phyloP scores from a whole-genome alignment of 2,113 vertebrate genomes.

The Microcebus jonahi region DNA sequence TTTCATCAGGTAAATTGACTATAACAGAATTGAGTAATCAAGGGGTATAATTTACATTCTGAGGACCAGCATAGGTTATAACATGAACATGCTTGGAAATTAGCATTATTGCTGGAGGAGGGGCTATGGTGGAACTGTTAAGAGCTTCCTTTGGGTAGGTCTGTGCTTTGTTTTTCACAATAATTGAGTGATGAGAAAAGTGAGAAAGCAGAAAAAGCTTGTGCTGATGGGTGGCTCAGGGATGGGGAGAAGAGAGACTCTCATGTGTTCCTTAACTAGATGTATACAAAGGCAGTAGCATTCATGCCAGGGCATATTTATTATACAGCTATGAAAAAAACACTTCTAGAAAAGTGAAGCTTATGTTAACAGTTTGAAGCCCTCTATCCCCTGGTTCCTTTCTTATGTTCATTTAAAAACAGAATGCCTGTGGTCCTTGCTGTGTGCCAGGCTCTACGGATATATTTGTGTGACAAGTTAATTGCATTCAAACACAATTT shows the following conservation, averaged over 20 bases:
- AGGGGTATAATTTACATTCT: not conserved
- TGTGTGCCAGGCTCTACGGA: not conserved
- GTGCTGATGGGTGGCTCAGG: not conserved
- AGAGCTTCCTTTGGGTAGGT: not conserved
- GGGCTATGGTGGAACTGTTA: not conserved
- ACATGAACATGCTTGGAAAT: not conserved
- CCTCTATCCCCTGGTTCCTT: not conserved
- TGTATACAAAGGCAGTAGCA: not conserved
- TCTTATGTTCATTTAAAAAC: constrained; percentile 38
- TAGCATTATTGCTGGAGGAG: not conserved
- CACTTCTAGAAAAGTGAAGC: not conserved
- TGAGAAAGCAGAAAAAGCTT: not conserved
- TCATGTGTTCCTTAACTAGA: not conserved
- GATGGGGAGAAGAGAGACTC: not conserved
- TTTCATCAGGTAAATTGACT: not conserved
- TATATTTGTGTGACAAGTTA: not conserved
- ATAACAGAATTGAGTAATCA: not conserved
- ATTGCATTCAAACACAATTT: not conserved
- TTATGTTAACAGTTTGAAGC: not conserved
- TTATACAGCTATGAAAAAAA: not conserved
- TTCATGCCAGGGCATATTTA: not conserved
- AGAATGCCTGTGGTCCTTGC: not conserved
- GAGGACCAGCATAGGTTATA: not conserved
- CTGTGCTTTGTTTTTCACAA: not conserved
- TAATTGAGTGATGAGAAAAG: not conserved